Percentiles rank a stretch among this genome's conserved stretches.
These are phyloP conservation scores for Agapostemon virescens DNA, from an alignment of 2,888 invertebrate genomes.

Conservation along the genomic window DNA sequence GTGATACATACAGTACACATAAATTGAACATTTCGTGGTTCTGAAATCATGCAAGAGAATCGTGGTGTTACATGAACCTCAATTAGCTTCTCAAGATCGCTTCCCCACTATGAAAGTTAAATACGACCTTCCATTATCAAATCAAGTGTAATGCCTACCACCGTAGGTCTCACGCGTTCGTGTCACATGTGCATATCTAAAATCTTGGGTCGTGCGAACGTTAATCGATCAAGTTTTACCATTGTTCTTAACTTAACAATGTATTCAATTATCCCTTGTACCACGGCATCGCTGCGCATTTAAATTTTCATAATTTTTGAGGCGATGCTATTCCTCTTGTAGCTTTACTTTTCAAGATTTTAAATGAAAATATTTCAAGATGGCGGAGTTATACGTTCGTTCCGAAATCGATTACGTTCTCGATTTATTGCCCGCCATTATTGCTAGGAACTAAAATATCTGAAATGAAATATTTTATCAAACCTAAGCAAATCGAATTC, in stretches of 20 bases:
- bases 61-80: neutral
- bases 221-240: neutral
- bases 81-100: neutral
- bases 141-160: neutral
- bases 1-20: too few relatives aligned
- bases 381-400: too few relatives aligned
- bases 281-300: neutral
- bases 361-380: too few relatives aligned
- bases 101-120: neutral
- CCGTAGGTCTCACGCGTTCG: too few relatives aligned
- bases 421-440: too few relatives aligned
- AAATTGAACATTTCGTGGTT: neutral
- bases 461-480: too few relatives aligned
- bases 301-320: neutral
- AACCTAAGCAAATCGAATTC: too few relatives aligned
- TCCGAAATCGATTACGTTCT: too few relatives aligned
- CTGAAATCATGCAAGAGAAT: neutral
- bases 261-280: neutral
- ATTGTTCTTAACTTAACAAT: neutral
- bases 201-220: neutral
- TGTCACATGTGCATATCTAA: neutral
- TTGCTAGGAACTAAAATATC: too few relatives aligned
- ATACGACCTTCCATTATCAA: conserved; percentile 9
- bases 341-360: too few relatives aligned
- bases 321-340: too few relatives aligned